A percentile compares a stretch with the other conserved stretches of the same genome.
phyloP scores from a whole-genome alignment of 2,888 invertebrate species.

The Xanthia togata region DNA sequence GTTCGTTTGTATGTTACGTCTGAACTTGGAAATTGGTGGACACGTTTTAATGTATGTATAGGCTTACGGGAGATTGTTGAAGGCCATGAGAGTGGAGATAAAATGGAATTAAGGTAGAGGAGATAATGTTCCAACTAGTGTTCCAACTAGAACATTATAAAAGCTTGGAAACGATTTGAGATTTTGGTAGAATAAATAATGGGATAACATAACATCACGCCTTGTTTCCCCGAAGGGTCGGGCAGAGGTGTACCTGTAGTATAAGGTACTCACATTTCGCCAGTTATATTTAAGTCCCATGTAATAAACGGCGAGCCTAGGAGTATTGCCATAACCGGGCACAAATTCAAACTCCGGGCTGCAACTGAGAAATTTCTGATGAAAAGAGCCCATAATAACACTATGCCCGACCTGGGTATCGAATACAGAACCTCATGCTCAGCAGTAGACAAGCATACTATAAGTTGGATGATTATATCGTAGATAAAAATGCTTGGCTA shows the following conservation, averaged over 20 bases:
- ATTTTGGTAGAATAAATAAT: neutral
- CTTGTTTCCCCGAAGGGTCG: rapidly evolving
- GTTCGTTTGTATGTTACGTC: slow-evolving; percentile 31
- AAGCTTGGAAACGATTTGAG: neutral
- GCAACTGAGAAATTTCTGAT: neutral
- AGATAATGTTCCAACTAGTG: neutral
- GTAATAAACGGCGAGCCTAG: neutral
- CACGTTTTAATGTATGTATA: slow-evolving; percentile 23
- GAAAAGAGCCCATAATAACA: neutral
- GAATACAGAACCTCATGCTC: too few relatives aligned
- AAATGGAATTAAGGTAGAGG: neutral
- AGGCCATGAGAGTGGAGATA: neutral
- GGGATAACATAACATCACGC: too few relatives aligned
- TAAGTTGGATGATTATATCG: too few relatives aligned
- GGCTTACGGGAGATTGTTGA: neutral
- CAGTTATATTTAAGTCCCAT: neutral
- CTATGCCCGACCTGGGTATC: neutral
- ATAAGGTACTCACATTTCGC: neutral
- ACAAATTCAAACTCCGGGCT: neutral
- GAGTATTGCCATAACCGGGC: neutral
- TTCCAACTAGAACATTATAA: neutral
- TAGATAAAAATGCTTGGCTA: too few relatives aligned
- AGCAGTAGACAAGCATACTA: too few relatives aligned
- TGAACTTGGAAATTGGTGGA: slow-evolving; percentile 37
- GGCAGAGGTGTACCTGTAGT: neutral